Evolutionary conservation across 2,797 vertebrate genomes (phyloP), one percentile per base, ranked within the genome.

Genomic region (Geotrypetes seraphini): DNA sequence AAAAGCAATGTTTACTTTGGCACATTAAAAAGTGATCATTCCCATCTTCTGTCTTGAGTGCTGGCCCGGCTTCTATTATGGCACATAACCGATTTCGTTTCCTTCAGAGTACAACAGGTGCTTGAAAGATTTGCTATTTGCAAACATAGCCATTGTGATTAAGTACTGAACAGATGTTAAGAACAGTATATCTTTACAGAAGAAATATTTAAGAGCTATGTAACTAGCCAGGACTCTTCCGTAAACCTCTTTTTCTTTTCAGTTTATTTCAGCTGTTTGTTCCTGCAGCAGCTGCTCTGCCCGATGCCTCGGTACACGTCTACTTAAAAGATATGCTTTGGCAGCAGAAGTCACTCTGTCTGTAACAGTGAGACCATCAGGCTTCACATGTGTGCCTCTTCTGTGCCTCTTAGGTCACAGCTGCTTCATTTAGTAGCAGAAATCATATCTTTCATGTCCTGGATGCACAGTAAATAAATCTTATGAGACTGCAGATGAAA

Each of bases 251-350:
- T 53, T 66, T 64, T n/a, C 65, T 60, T 70, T 47, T 57, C 59
- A 63, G 60, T 71, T 66, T 50, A 64, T 63, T 77, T 79, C 65
- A 71, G 73, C 67, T 79, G 69, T 62, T 60, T 60, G 44, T 33
- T 43, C 43, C 1, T 0, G 39, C 28, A 66, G 57, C 66, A 81
- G 76, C 78, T 78, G 76, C 48, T 36, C 39, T 36, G 53, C 46
- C 60, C 43, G 24, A 30, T 24, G 30, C 50, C 22, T 12, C 18
- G 49, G 38, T 31, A 2, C 36, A 45, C 31, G 41, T n/a, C 42
- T 32, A 0, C 0, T 23, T 36, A 44, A 48, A 10, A 48, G 39
- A 36, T 2, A 27, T 16, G 24, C 39, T n/a, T 21, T 33, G 39
- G 28, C n/a, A n/a, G n/a, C n/a, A n/a, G n/a, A n/a, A n/a, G n/a